phyloP scores from a whole-genome alignment of 37 sponge, comb jelly and placozoan species.

The Hormiphora californensis region DNA sequence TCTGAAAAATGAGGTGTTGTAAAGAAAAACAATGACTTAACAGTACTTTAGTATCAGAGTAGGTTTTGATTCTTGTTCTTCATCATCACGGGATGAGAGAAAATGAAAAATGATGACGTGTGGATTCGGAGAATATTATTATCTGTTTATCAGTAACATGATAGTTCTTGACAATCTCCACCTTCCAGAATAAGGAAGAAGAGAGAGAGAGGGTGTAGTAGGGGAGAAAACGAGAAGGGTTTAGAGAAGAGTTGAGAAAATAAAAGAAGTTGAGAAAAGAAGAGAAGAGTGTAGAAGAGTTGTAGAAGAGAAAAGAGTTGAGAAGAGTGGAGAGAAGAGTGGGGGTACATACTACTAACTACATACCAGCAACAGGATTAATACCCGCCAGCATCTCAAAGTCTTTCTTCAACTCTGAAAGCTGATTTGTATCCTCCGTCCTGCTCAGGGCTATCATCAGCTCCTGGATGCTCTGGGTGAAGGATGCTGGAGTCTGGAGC shows the following conservation, averaged over 20 bases:
- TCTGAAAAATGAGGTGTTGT: background rate
- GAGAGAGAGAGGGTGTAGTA: background rate
- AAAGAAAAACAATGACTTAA: too few species aligned
- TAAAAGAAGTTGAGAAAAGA: background rate
- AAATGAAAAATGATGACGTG: too few species aligned
- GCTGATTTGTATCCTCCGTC: constrained; percentile 54
- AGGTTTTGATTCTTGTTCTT: too few species aligned
- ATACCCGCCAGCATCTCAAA: constrained; percentile 46
- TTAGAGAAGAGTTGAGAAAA: background rate
- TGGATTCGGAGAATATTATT: background rate
- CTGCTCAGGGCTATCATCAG: constrained; percentile 57
- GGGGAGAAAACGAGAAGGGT: background rate
- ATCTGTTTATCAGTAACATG: background rate
- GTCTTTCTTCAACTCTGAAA: constrained; percentile 30
- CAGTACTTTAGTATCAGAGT: too few species aligned
- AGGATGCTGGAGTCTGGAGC: constrained; percentile 60
- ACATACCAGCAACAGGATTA: constrained; percentile 34
- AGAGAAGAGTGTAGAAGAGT: background rate
- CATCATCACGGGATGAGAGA: too few species aligned
- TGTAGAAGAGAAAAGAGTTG: background rate
- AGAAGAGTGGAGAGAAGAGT: background rate
- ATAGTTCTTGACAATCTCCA: background rate
- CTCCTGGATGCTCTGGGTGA: constrained; percentile 61
- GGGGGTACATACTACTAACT: background rate
- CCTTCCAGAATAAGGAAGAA: background rate